These are phyloP conservation scores for Stegana nigrithorax DNA, from an alignment of 2,888 invertebrate species.

Conservation along the genomic window DNA sequence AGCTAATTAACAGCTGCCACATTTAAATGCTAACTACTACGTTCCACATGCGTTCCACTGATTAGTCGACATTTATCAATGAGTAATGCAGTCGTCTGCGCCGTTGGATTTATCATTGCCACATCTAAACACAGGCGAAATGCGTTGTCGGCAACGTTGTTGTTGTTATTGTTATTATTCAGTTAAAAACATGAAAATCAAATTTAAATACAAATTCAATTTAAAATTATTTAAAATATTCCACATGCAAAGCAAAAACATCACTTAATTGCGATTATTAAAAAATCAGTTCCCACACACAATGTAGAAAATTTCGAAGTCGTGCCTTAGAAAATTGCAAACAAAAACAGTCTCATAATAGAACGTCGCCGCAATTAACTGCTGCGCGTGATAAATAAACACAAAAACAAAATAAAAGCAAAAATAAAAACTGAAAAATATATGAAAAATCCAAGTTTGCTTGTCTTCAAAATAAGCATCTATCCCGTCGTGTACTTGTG, in stretches of 20 bases:
- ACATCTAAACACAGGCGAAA: too few species aligned
- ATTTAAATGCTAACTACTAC: background rate
- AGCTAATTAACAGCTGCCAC: background rate
- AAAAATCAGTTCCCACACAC: constrained; percentile 41
- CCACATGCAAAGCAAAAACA: background rate
- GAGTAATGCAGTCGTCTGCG: too few species aligned
- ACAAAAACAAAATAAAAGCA: constrained; percentile 14
- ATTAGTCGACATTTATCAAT: too few species aligned
- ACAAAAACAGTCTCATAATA: too few species aligned
- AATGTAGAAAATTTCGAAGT: too few species aligned
- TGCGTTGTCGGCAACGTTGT: background rate
- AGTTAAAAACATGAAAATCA: background rate
- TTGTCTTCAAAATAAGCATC: constrained; percentile 31
- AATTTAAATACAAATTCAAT: background rate
- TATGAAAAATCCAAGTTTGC: background rate
- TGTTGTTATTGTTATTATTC: background rate
- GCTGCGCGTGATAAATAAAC: constrained; percentile 30
- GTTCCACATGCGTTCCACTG: background rate
- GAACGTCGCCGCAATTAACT: constrained; percentile 45
- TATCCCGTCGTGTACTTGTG: too few species aligned
- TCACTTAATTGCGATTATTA: background rate
- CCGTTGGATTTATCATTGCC: too few species aligned
- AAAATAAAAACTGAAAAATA: background rate
- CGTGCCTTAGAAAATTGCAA: constrained; percentile 32
- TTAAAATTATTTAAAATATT: constrained; percentile 35